These are phyloP conservation scores for Leptocoma aspasia DNA, from an alignment of 2,113 vertebrate genomes.

Conservation along the genomic window DNA sequence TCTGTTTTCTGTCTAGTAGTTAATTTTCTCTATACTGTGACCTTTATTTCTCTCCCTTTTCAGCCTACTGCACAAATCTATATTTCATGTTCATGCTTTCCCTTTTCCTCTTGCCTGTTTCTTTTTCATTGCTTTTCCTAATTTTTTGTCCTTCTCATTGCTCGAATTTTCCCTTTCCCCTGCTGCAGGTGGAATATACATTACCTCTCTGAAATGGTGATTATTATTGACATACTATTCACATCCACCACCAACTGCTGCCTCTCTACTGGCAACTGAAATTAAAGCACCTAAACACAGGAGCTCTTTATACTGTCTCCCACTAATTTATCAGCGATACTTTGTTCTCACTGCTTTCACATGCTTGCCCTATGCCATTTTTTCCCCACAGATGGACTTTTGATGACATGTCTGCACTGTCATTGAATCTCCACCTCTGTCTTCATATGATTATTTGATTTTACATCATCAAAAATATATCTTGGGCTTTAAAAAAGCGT, in stretches of 20 bases:
- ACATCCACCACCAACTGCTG: background rate
- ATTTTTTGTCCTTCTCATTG: background rate
- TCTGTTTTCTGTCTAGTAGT: background rate
- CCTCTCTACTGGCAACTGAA: background rate
- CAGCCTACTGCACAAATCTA: background rate
- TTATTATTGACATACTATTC: background rate
- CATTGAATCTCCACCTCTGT: background rate
- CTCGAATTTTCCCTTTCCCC: background rate
- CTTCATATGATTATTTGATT: background rate
- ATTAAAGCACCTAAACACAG: background rate
- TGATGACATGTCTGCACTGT: background rate
- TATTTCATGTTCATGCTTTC: background rate
- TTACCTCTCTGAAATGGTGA: background rate
- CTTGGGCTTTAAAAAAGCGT: background rate
- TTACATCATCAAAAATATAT: background rate
- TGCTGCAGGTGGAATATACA: background rate
- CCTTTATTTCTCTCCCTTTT: background rate
- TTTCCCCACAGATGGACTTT: background rate
- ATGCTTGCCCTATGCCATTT: accelerated
- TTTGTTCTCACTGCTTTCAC: background rate
- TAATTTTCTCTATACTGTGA: background rate
- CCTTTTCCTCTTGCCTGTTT: background rate
- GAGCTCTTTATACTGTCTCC: background rate
- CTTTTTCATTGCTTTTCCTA: background rate
- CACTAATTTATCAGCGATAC: background rate